Percentiles rank a stretch among this genome's conserved stretches.
These are phyloP conservation scores for Uria lomvia DNA, from an alignment of 2,113 vertebrate species.

Conservation along the genomic window DNA sequence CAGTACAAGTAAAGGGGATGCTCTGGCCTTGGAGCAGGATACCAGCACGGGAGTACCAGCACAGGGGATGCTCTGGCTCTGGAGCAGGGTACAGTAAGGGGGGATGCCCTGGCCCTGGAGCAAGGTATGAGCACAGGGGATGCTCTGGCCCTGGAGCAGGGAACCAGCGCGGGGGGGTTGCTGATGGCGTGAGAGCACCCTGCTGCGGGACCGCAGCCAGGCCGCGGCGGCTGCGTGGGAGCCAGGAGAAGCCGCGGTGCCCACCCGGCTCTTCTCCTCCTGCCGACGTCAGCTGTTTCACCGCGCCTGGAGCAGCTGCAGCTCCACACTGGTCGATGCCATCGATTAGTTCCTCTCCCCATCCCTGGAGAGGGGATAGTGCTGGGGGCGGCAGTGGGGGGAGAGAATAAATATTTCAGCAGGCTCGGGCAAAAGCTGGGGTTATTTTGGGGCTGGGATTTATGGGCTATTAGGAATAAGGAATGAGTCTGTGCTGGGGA, in stretches of 20 bases:
- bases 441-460: constrained; percentile 66
- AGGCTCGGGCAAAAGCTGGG: constrained; percentile 28
- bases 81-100: no score
- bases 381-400: not conserved
- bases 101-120: no score
- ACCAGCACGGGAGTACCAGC: not conserved
- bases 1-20: not conserved
- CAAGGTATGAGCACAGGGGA: no score
- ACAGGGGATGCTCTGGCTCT: not conserved
- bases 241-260: not conserved
- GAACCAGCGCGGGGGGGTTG: not conserved
- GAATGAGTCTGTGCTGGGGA: constrained; percentile 35
- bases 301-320: not conserved
- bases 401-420: constrained; percentile 64
- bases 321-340: constrained; percentile 32
- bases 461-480: constrained; percentile 60
- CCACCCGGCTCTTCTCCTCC: not conserved
- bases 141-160: no score
- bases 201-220: not conserved
- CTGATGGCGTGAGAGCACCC: rapidly evolving
- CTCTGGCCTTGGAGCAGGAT: not conserved
- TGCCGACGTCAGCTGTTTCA: constrained; percentile 15
- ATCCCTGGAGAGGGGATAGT: not conserved
- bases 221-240: not conserved
- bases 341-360: constrained; percentile 47